Base-by-base conservation (phyloP, 2,113 vertebrate genomes). In the Rhineura floridana region DNA sequence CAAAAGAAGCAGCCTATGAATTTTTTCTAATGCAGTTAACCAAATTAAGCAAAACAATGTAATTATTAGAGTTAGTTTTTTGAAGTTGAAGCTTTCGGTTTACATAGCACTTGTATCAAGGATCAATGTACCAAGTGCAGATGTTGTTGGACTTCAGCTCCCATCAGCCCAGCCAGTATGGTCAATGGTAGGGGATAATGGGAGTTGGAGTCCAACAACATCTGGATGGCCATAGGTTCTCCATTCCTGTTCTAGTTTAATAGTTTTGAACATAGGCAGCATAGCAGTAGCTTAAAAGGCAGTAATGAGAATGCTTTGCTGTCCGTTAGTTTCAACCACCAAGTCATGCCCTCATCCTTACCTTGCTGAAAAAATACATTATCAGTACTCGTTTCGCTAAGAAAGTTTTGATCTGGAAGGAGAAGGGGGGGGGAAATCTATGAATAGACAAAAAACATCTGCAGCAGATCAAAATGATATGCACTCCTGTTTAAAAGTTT, bases 291-390 rank as follows among this genome's bases (percentile, higher is more conserved):
- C 2, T 50, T 8, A 48, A 46, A 55, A 81, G 12, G 19, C 10
- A 48, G 44, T 0, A 83, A 7, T 15, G 19, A 75, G 73, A 87
- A 84, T 25, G 42, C 12, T 15, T 21, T 63, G 6, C 62, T 33
- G 50, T 21, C 81, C 73, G 8, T 30, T 46, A 39, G 4, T 3
- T 77, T n/a, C 1, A 65, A 52, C 36, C 39, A 11, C 67, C 81
- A 91, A 91, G 2, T 55, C 39, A 33, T 0, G 76, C 12, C 55
- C 86, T 78, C 3, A 63, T 46, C 33, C 97, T 98, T 98, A 99
- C 99, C 98, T 99, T 99, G 95, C 98, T 98, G 96, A 99, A 99
- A 94, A 99, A 98, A 97, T 99, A 99, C 97, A 98, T 97, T 94
- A 99, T 97, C 97, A 99, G 95, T 62, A 96, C 98, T 87, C 98